Evolutionary conservation across 2,797 vertebrate genomes (phyloP).

Genomic region (Poeciliopsis infans): DNA sequence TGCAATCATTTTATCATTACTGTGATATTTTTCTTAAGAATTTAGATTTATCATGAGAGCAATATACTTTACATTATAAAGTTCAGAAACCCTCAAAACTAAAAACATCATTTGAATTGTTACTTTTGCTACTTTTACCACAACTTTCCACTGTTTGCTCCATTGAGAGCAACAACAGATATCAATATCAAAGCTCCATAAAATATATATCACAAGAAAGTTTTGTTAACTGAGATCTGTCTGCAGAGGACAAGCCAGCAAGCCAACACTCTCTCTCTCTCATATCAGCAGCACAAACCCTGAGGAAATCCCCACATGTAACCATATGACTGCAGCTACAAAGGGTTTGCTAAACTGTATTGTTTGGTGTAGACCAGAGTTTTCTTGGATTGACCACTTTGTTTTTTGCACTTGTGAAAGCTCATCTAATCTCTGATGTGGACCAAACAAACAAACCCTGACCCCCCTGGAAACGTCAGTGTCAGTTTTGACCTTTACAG

Average conservation of each 20-base stretch:
- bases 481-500: background rate
- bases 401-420: background rate
- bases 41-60: background rate
- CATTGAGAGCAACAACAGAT: background rate
- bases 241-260: background rate
- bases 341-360: background rate
- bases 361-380: background rate
- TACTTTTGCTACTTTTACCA: background rate
- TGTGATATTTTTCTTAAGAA: background rate
- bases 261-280: background rate
- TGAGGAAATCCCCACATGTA: background rate
- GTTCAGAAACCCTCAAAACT: background rate
- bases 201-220: background rate
- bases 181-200: background rate
- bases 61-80: background rate
- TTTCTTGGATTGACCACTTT: background rate
- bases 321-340: background rate
- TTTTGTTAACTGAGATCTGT: background rate
- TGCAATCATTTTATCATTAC: background rate
- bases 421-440: background rate
- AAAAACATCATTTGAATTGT: background rate
- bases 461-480: background rate
- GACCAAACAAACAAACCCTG: background rate
- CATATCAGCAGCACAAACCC: background rate
- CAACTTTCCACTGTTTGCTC: background rate